Percentiles rank a stretch among this genome's conserved stretches.
phyloP scores from a whole-genome alignment of 64 coral and sea anemone species.

The Catalaphyllia jardinei region DNA sequence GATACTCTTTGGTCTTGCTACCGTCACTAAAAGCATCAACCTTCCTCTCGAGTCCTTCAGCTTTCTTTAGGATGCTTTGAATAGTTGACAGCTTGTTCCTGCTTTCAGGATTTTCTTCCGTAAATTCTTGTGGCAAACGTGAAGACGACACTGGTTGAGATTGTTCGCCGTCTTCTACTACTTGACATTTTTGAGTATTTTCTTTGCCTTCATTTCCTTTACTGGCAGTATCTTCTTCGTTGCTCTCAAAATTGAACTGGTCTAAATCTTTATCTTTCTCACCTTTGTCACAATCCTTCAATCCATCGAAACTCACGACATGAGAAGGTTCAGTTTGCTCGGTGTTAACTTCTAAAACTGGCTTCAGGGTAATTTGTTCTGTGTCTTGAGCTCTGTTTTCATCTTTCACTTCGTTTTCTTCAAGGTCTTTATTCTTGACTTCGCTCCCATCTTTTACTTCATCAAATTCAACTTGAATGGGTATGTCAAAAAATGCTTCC shows the following conservation, averaged over 20 bases:
- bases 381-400: background rate
- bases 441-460: constrained; percentile 7
- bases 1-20: constrained; percentile 59
- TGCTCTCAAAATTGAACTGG: background rate
- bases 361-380: background rate
- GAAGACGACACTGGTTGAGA: background rate
- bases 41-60: constrained; percentile 13
- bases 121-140: background rate
- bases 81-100: constrained; percentile 24
- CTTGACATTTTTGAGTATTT: constrained; percentile 20
- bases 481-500: background rate
- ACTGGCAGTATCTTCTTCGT: background rate
- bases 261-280: background rate
- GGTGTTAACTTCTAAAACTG: background rate
- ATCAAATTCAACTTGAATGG: constrained; percentile 13
- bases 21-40: constrained; percentile 30
- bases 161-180: background rate
- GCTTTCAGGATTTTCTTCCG: background rate
- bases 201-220: background rate
- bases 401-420: background rate
- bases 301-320: background rate
- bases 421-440: background rate
- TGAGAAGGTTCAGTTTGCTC: background rate
- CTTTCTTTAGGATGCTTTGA: constrained; percentile 42
- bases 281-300: background rate